These are phyloP conservation scores for Anguilla megastoma DNA, from an alignment of 2,797 vertebrate species.

Conservation along the genomic window DNA sequence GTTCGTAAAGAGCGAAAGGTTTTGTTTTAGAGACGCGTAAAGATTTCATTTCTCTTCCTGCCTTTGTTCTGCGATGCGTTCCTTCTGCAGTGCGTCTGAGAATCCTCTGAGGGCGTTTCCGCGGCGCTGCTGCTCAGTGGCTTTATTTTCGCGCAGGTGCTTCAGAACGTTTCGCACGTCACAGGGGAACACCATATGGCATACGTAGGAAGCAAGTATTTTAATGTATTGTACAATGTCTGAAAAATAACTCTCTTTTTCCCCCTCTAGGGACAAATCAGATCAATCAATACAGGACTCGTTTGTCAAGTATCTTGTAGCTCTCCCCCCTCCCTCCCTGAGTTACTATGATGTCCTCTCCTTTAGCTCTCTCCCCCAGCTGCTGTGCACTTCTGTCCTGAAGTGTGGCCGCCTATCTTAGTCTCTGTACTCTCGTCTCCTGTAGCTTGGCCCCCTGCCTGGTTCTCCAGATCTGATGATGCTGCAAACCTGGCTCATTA, in stretches of 20 bases:
- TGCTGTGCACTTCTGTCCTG: neutral
- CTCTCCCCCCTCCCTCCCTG: neutral
- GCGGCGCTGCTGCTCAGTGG: neutral
- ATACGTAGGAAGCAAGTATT: neutral
- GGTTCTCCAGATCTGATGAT: neutral
- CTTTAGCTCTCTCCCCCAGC: neutral
- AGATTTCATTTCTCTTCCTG: neutral
- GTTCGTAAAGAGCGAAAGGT: neutral
- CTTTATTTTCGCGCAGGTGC: neutral
- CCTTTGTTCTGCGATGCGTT: neutral
- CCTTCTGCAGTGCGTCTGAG: neutral
- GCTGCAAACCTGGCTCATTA: neutral
- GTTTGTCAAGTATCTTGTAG: neutral
- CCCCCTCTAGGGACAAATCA: neutral
- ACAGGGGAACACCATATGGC: neutral
- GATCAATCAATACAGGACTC: neutral
- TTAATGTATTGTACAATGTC: slow-evolving; percentile 6
- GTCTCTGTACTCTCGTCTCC: neutral
- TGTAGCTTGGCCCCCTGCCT: neutral
- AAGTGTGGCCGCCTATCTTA: neutral
- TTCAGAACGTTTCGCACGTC: neutral
- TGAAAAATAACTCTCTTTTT: neutral
- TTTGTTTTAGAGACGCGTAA: neutral
- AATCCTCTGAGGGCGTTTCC: neutral
- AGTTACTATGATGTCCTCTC: neutral